Evolutionary conservation across 37 sponge, comb jelly and placozoan species (phyloP).

Genomic region (Spongilla lacustris): DNA sequence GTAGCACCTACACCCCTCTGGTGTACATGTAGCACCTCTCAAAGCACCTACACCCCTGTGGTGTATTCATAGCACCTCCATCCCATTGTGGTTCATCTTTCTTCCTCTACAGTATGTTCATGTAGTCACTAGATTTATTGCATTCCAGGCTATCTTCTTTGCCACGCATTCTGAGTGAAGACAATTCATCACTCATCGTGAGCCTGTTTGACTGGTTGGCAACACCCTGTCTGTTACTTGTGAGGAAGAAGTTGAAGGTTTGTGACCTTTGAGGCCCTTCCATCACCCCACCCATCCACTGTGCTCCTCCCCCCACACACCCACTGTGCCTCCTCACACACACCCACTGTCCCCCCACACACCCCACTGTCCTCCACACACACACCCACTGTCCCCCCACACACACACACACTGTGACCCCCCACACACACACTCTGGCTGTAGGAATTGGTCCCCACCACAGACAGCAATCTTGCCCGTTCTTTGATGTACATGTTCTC

Average conservation of each 20-base stretch:
- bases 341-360: background rate
- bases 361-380: background rate
- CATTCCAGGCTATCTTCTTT: constrained; percentile 61
- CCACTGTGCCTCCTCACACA: background rate
- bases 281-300: background rate
- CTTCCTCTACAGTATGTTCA: background rate
- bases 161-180: constrained; percentile 45
- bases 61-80: too few species aligned
- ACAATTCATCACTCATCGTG: constrained; percentile 44
- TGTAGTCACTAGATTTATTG: too few species aligned
- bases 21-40: background rate
- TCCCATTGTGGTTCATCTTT: background rate
- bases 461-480: constrained; percentile 67
- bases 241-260: constrained; percentile 75
- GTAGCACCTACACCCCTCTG: too few species aligned
- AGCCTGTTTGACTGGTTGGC: constrained; percentile 87
- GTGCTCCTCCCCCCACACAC: background rate
- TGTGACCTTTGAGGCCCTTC: background rate
- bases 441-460: constrained; percentile 70
- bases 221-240: constrained; percentile 63
- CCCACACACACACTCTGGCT: too few species aligned
- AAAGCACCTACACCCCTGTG: too few species aligned
- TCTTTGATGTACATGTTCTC: constrained; percentile 84
- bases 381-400: background rate
- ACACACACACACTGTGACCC: too few species aligned